phyloP scores from a whole-genome alignment of 2,797 vertebrate genomes.

The Rachycentron canadum region DNA sequence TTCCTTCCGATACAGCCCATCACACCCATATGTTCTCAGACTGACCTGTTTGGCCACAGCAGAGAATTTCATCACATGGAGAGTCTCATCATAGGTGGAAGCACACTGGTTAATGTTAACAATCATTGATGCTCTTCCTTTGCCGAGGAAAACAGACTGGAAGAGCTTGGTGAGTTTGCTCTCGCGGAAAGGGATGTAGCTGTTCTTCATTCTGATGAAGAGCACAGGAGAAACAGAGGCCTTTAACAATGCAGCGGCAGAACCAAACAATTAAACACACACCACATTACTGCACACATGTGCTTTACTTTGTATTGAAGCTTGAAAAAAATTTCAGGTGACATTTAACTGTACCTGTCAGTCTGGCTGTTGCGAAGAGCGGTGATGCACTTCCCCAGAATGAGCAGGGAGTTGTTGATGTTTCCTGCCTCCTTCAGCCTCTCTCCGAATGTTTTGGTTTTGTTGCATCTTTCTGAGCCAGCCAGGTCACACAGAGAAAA shows the following conservation, averaged over 20 bases:
- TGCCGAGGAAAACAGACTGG: constrained; percentile 91
- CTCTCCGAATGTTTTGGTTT: constrained; percentile 91
- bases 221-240: neutral
- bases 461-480: constrained; percentile 93
- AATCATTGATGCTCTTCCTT: constrained; percentile 91
- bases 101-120: constrained; percentile 93
- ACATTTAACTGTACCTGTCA: constrained; percentile 82
- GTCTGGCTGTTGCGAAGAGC: constrained; percentile 89
- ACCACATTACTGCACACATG: neutral
- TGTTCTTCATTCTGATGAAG: constrained; percentile 79
- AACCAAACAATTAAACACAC: neutral
- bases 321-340: neutral
- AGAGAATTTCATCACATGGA: constrained; percentile 95
- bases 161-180: constrained; percentile 94
- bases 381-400: constrained; percentile 93
- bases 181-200: constrained; percentile 91
- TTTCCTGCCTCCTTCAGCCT: constrained; percentile 93
- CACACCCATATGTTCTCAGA: neutral
- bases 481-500: constrained; percentile 94
- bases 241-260: neutral
- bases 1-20: neutral
- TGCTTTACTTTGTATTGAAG: too few relatives aligned
- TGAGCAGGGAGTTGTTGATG: constrained; percentile 94
- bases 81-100: constrained; percentile 91
- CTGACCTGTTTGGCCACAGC: constrained; percentile 91